Base-by-base conservation (phyloP, 2,113 vertebrate species). In the Leuciscus idus region DNA sequence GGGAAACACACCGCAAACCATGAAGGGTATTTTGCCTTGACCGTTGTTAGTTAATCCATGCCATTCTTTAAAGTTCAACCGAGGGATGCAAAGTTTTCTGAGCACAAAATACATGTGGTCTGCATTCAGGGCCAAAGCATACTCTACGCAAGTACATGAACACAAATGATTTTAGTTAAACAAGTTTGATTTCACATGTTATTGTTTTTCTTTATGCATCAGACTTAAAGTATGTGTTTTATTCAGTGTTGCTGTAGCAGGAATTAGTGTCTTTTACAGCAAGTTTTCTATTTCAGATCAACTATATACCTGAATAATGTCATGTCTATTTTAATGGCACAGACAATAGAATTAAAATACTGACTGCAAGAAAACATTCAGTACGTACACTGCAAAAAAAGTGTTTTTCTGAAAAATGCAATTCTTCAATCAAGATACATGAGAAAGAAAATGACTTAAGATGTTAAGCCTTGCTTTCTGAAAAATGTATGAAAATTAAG, bases 21-120 rank as follows among this genome's bases (percentile, higher is more conserved):
- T 50, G 70, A 82, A 75, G 73, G 85, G 55, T 57, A 80, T 90
- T 88, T 83, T 62, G 83, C 52, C 43, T 73, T 84, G 64, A 72
- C 17, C n/a, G 52, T 43, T 77, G 70, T 74, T 86, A 57, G n/a
- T 68, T 74, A 86, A 81, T 86, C 87, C 80, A 48, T 77, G 82
- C 74, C 9, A 87, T 76, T 76, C 23, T 82, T 85, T 70, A 82
- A 46, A 62, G 15, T 30, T 28, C n/a, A 36, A 43, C 36, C 4
- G 0, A 50, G 36, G 43, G 21, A 66, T 62, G 21, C n/a, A 48
- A 64, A 66, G 57, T 3, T 28, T 46, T 64, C 11, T 46, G 23
- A 64, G 3, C n/a, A 46, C 33, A 39, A 64, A 81, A 30, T 7
- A 2, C 39, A 64, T 19, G 5, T 11, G 28, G 15, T 50, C 26